phyloP scores from a whole-genome alignment of 2,797 vertebrate species.

The Paguma larvata region DNA sequence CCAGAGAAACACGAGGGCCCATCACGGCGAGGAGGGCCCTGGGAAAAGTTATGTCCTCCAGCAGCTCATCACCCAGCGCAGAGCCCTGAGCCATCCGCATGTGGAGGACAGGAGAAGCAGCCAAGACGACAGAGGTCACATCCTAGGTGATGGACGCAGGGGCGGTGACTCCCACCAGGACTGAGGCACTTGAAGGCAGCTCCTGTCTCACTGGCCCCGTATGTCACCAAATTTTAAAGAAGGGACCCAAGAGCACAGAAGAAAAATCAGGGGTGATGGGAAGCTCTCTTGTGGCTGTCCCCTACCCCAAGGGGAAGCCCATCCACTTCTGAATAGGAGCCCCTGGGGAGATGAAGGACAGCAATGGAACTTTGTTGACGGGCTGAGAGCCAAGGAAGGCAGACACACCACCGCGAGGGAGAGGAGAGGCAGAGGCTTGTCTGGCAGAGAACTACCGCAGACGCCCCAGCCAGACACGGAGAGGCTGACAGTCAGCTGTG shows the following conservation, averaged over 20 bases:
- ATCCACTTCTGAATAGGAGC: not conserved
- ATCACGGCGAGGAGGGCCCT: not conserved
- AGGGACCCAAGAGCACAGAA: not conserved
- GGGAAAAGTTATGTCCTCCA: not conserved
- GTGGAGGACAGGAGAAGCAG: not conserved
- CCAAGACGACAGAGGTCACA: not conserved
- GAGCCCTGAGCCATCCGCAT: not conserved
- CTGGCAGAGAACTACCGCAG: not conserved
- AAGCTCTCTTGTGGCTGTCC: not conserved
- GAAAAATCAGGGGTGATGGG: not conserved
- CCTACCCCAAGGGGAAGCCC: not conserved
- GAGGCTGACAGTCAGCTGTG: not conserved
- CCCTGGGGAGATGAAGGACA: not conserved
- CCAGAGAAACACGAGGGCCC: not conserved
- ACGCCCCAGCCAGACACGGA: not conserved
- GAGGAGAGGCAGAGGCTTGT: not conserved
- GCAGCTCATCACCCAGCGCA: not conserved
- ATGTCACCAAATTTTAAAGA: not conserved
- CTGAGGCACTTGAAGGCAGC: not conserved
- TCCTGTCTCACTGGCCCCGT: not conserved
- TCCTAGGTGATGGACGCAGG: not conserved
- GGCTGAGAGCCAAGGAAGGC: not conserved
- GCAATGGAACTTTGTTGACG: not conserved
- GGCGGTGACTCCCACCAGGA: not conserved
- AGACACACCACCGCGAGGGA: not conserved